These are phyloP conservation scores for Malurus cyaneus DNA, from an alignment of 2,113 vertebrate genomes.

Conservation along the genomic window DNA sequence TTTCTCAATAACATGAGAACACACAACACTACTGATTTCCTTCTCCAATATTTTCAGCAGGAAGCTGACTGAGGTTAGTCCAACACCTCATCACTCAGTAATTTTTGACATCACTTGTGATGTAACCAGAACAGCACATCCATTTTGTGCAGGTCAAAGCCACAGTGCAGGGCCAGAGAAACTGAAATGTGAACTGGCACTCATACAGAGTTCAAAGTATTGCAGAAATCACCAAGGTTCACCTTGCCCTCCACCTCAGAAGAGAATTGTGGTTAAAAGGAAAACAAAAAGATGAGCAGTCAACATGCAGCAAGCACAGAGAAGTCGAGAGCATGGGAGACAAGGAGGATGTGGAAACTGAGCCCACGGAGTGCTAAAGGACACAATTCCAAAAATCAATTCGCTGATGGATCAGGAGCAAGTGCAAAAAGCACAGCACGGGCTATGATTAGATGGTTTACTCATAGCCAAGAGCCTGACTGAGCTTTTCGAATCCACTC, in stretches of 20 bases:
- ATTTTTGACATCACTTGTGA: background rate
- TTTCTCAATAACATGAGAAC: background rate
- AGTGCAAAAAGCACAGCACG: slow-evolving; percentile 51
- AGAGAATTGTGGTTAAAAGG: background rate
- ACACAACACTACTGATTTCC: background rate
- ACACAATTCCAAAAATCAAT: slow-evolving; percentile 57
- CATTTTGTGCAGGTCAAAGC: background rate
- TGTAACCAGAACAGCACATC: background rate
- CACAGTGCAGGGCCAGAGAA: background rate
- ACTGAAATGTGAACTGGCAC: background rate
- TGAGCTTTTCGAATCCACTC: slow-evolving; percentile 56
- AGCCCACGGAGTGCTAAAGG: slow-evolving; percentile 18
- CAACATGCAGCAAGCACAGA: background rate
- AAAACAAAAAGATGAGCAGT: background rate
- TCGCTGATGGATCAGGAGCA: slow-evolving; percentile 35
- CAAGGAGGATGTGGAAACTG: slow-evolving; percentile 33
- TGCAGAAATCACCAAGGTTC: background rate
- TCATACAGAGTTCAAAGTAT: background rate
- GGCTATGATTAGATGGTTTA: slow-evolving; percentile 66
- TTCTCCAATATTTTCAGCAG: background rate
- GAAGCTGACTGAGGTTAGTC: background rate
- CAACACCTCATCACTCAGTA: background rate
- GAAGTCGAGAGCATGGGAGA: background rate
- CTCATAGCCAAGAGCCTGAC: slow-evolving; percentile 57
- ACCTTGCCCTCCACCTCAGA: background rate